Conservation (phyloP, 2,113 vertebrate genomes). For the Orientallactaga bullata region DNA sequence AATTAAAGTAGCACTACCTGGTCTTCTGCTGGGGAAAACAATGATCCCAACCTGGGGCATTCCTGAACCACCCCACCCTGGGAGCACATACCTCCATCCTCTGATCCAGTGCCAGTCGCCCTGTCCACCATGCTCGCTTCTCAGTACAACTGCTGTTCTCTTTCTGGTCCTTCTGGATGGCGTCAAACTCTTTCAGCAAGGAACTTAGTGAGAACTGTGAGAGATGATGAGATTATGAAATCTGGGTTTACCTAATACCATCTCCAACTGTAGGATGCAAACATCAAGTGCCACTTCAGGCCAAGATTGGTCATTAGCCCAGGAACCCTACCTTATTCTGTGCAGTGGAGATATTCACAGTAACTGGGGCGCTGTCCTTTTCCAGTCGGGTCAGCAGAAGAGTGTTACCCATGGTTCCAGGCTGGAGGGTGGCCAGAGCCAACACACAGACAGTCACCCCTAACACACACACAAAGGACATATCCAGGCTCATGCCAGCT, state of each 20-base stretch:
- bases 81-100: slow-evolving; percentile 90
- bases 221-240: background rate
- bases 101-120: slow-evolving; percentile 89
- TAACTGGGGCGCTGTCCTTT: slow-evolving; percentile 87
- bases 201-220: slow-evolving; percentile 86
- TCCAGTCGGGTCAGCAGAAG: slow-evolving; percentile 92
- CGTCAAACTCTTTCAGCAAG: slow-evolving; percentile 90
- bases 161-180: slow-evolving; percentile 93
- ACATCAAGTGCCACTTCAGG: background rate
- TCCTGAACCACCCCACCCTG: background rate
- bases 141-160: slow-evolving; percentile 89
- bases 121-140: slow-evolving; percentile 94
- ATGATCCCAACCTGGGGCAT: background rate
- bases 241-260: background rate
- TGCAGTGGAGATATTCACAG: slow-evolving; percentile 89
- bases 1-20: background rate
- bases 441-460: slow-evolving; percentile 92
- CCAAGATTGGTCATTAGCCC: background rate
- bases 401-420: slow-evolving; percentile 85
- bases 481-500: background rate
- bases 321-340: slow-evolving; percentile 85
- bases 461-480: slow-evolving; percentile 75
- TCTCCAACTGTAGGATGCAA: background rate
- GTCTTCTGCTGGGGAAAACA: background rate
- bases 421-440: slow-evolving; percentile 86